A percentile compares a stretch with the other conserved stretches of the same genome.
phyloP scores from a whole-genome alignment of 2,113 vertebrate species.

The Pelobates fuscus region DNA sequence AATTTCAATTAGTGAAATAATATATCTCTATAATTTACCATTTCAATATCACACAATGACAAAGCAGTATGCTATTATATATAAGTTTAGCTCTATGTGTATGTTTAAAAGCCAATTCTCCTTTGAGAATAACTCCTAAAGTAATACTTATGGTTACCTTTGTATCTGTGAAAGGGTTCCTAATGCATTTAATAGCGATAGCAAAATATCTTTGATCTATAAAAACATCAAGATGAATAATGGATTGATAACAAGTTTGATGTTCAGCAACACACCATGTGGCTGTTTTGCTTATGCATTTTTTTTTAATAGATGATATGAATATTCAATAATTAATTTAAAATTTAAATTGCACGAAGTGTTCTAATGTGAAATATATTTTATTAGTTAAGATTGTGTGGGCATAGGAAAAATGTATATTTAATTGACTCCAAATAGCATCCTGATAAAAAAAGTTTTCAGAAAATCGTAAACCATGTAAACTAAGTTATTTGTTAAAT shows the following conservation, averaged over 20 bases:
- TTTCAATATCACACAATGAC: constrained; percentile 2
- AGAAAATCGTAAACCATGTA: no score
- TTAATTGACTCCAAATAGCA: no score
- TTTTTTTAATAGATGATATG: neutral
- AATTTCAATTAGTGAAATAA: constrained; percentile 24
- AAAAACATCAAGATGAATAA: neutral
- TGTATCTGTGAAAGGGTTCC: neutral
- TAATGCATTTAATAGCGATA: neutral
- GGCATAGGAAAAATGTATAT: no score
- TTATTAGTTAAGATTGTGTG: no score
- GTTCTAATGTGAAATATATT: no score
- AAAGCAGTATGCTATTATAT: neutral
- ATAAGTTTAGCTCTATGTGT: neutral
- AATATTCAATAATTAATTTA: no score
- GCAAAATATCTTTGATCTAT: neutral
- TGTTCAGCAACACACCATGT: no score
- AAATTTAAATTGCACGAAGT: no score
- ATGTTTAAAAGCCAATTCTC: neutral
- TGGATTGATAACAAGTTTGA: no score
- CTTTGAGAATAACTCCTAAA: neutral
- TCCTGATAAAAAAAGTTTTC: no score
- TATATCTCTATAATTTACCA: neutral
- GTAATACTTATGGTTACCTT: neutral
- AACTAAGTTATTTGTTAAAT: no score
- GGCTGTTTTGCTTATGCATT: neutral